These are phyloP conservation scores for Sebastes baramenuke DNA, from an alignment of 2,797 vertebrate species.

Conservation along the genomic window DNA sequence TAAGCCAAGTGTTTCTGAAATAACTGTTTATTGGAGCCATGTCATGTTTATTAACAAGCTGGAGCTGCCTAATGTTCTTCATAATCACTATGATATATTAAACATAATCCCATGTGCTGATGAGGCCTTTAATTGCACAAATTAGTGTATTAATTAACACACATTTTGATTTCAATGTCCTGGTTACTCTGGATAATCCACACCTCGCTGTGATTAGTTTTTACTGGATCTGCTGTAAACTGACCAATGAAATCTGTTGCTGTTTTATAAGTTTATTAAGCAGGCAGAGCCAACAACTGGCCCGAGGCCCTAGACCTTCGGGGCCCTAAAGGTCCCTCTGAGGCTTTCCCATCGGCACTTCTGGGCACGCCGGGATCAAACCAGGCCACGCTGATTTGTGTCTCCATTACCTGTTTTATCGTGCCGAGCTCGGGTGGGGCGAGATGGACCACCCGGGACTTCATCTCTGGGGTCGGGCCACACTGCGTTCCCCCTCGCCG, in stretches of 20 bases:
- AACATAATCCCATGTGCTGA: constrained; percentile 25
- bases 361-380: neutral
- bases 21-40: neutral
- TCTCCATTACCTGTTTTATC: neutral
- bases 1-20: neutral
- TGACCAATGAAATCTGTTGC: neutral
- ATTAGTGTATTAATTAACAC: constrained; percentile 4
- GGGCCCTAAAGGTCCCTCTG: too few relatives aligned
- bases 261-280: neutral
- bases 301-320: neutral
- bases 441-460: too few relatives aligned
- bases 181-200: neutral
- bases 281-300: neutral
- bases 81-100: constrained; percentile 21
- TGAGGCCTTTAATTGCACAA: constrained; percentile 23
- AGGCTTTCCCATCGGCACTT: neutral
- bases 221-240: neutral
- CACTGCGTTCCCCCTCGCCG: too few relatives aligned
- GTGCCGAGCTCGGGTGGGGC: too few relatives aligned
- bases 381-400: neutral
- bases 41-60: constrained; percentile 1
- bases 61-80: constrained; percentile 4
- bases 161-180: neutral
- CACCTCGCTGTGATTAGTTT: neutral
- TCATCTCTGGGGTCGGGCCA: too few relatives aligned